A percentile compares a stretch with the other conserved stretches of the same genome.
Evolutionary conservation across 2,797 vertebrate genomes (phyloP).

Genomic region (Thripadectes ignobilis): DNA sequence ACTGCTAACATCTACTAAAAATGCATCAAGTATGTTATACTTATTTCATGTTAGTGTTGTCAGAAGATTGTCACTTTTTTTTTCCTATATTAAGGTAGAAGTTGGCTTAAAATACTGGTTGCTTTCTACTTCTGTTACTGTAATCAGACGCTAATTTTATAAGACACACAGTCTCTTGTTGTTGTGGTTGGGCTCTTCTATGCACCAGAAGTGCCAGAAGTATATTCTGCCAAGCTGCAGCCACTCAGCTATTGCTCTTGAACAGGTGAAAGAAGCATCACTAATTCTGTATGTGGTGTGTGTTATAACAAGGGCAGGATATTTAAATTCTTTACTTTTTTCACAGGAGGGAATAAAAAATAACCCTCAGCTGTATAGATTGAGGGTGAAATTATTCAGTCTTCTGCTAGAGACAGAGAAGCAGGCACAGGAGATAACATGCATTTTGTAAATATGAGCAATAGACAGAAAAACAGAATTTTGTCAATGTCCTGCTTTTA

Average conservation of each 20-base stretch:
- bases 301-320: background rate
- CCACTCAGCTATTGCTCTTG: background rate
- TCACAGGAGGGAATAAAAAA: background rate
- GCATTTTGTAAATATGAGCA: background rate
- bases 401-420: background rate
- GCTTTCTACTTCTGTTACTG: background rate
- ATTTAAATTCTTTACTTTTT: background rate
- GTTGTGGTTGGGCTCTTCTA: background rate
- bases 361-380: background rate
- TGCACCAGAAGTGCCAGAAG: background rate
- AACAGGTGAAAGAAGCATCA: background rate
- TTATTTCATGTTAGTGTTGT: background rate
- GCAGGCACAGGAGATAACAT: background rate
- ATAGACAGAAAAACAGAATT: background rate
- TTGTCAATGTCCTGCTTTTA: background rate
- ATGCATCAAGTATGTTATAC: conserved; percentile 1
- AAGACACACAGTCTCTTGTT: background rate
- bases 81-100: background rate
- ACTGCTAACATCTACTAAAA: conserved; percentile 70
- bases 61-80: background rate
- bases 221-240: background rate
- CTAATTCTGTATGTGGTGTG: background rate
- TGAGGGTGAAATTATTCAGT: background rate
- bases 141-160: background rate
- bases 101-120: background rate